These are phyloP conservation scores for Eurystomus glaucurus DNA, from an alignment of 2,797 vertebrate genomes.

Conservation along the genomic window DNA sequence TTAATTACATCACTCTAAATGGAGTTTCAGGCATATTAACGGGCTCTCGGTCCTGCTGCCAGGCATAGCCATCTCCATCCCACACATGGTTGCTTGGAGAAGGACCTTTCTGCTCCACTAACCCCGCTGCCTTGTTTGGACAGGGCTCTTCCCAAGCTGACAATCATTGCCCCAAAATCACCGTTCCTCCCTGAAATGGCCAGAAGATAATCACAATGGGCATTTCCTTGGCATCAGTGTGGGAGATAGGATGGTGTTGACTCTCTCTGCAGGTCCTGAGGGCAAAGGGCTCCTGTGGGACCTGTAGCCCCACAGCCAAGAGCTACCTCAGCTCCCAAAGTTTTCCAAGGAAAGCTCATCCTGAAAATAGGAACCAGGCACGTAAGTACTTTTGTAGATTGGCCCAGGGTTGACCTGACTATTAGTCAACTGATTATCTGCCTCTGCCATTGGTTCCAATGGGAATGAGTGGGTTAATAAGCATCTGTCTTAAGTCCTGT, in stretches of 20 bases:
- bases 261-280: neutral
- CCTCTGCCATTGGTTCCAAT: neutral
- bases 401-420: neutral
- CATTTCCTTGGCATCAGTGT: neutral
- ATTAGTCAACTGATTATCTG: neutral
- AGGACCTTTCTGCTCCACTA: neutral
- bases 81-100: neutral
- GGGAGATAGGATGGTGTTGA: neutral
- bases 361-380: neutral
- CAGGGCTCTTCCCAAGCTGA: neutral
- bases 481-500: neutral
- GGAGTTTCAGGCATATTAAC: constrained; percentile 33
- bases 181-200: neutral
- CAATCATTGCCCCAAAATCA: neutral
- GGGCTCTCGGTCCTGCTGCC: neutral
- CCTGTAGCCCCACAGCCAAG: neutral
- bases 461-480: neutral
- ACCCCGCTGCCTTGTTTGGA: neutral
- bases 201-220: rapidly evolving
- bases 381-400: neutral
- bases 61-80: neutral
- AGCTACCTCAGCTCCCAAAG: neutral
- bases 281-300: neutral
- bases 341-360: neutral
- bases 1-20: constrained; percentile 23